Evolutionary conservation across 2,888 invertebrate genomes (phyloP).

Genomic region (Spisula solida): DNA sequence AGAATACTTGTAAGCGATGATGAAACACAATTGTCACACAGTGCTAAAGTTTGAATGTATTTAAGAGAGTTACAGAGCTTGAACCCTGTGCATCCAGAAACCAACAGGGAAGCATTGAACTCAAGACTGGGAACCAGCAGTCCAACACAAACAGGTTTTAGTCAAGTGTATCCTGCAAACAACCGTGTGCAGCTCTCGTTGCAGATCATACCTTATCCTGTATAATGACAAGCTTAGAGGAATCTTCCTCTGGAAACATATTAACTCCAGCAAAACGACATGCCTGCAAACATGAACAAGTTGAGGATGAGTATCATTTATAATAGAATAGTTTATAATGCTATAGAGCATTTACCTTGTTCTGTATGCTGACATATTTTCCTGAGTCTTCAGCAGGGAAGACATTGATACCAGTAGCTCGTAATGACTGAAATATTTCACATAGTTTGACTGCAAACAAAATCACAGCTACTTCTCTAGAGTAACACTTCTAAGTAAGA

Average conservation of each 20-base stretch:
- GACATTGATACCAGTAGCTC: conserved; percentile 85
- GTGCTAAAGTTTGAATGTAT: too few relatives aligned
- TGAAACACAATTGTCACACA: too few relatives aligned
- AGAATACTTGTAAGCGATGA: too few relatives aligned
- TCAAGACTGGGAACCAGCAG: background rate
- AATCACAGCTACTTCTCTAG: background rate
- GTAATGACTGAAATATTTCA: conserved; percentile 78
- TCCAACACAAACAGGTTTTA: background rate
- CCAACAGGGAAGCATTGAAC: too few relatives aligned
- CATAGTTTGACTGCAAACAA: background rate
- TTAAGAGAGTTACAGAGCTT: too few relatives aligned
- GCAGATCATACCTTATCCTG: conserved; percentile 32
- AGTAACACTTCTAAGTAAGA: background rate
- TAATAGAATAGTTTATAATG: background rate
- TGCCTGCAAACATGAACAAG: conserved; percentile 2
- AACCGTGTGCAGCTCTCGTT: background rate
- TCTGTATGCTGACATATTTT: conserved; percentile 86
- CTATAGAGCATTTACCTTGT: conserved; percentile 80
- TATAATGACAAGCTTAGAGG: conserved; percentile 37
- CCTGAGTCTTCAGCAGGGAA: conserved; percentile 87
- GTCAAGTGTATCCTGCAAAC: background rate
- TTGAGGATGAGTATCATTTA: conserved; percentile 19
- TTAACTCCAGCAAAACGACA: conserved; percentile 20
- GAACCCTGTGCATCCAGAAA: too few relatives aligned
- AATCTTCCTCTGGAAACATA: conserved; percentile 39